A percentile compares a stretch with the other conserved stretches of the same genome.
These are phyloP conservation scores for Lasioglossum figueresi DNA, from an alignment of 2,888 invertebrate species.

Conservation along the genomic window DNA sequence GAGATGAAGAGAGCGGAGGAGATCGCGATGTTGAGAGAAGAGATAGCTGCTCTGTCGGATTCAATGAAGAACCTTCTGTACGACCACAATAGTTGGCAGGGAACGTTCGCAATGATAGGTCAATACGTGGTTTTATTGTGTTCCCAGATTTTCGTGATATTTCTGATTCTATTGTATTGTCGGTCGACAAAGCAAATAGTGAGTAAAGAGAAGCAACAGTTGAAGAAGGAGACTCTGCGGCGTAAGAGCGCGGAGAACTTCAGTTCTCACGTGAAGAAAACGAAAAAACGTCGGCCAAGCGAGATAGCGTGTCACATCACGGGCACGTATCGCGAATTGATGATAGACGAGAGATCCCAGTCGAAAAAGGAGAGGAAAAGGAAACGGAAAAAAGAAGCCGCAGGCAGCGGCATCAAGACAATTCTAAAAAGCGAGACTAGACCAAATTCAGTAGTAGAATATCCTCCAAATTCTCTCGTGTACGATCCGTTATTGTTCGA, in stretches of 20 bases:
- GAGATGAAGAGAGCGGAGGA: slow-evolving; percentile 93
- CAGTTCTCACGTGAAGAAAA: slow-evolving; percentile 81
- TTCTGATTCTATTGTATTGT: slow-evolving; percentile 85
- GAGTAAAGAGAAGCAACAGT: slow-evolving; percentile 82
- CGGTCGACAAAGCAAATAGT: slow-evolving; percentile 81
- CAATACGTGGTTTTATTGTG: slow-evolving; percentile 85
- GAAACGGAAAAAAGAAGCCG: slow-evolving; percentile 83
- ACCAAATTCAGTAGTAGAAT: slow-evolving; percentile 44
- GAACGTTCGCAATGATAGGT: slow-evolving; percentile 86
- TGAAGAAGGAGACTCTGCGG: slow-evolving; percentile 66
- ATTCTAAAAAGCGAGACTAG: slow-evolving; percentile 59
- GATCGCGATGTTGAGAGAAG: slow-evolving; percentile 88
- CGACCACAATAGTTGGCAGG: slow-evolving; percentile 88
- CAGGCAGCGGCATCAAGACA: slow-evolving; percentile 44
- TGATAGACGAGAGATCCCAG: slow-evolving; percentile 85
- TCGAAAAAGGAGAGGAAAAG: slow-evolving; percentile 84
- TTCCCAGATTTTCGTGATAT: slow-evolving; percentile 84
- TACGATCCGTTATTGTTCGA: slow-evolving; percentile 73
- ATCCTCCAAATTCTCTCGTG: slow-evolving; percentile 57
- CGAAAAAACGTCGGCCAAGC: slow-evolving; percentile 89
- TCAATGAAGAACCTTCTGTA: slow-evolving; percentile 87
- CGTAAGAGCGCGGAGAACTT: slow-evolving; percentile 68
- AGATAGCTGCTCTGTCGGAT: slow-evolving; percentile 87
- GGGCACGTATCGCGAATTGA: slow-evolving; percentile 86
- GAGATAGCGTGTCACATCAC: slow-evolving; percentile 85